Base-by-base conservation (phyloP, 2,888 invertebrate species). In the Alviniconcha strummeri region DNA sequence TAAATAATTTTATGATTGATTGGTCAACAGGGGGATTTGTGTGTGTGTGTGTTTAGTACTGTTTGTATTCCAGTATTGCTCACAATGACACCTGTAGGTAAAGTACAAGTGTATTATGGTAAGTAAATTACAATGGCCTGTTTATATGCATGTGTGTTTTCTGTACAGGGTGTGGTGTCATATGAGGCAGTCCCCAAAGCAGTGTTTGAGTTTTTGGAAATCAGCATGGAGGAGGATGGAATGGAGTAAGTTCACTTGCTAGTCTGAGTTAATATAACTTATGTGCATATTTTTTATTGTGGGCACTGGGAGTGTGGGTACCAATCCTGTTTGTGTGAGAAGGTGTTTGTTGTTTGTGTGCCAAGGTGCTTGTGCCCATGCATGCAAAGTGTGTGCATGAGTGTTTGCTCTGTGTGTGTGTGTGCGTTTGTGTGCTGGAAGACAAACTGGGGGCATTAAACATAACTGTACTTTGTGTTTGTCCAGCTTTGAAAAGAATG, bases 161-260 rank as follows among this genome's bases (percentile, higher is more conserved):
- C 15, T 76, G 82, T 19, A 82, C 86, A 91, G 91, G 90, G 89
- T 17, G 84, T 91, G 69, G 79, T 91, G 76, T 88, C 88, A 13
- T 84, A 87, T 71, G 90, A 90, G 55, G 87, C 87, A 9, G 87
- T 89, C 69, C 90, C 92, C 19, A 89, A 89, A 81, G 85, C 86
- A 19, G 85, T 92, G 55, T 85, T 91, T 74, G 87, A 89, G 77
- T 92, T 92, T 83, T 86, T 92, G n/a, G 90, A 90, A 56, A 85
- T 86, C 60, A 81, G 81, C 57, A 75, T 79, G 13, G 60, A 82
- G 52, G 81, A 85, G 57, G 83, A 78, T 19, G 84, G 85, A n/a
- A 81, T 87, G 55, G 88, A 88, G 88, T 88, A 83, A 84, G 88
- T 86, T 54, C 55, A 6, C 55, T 75, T n/a, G 2, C n/a, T 5